Evolutionary conservation across 2,113 vertebrate species (phyloP), one percentile per base, ranked within the genome.

Genomic region (Haplotaxodon microlepis): DNA sequence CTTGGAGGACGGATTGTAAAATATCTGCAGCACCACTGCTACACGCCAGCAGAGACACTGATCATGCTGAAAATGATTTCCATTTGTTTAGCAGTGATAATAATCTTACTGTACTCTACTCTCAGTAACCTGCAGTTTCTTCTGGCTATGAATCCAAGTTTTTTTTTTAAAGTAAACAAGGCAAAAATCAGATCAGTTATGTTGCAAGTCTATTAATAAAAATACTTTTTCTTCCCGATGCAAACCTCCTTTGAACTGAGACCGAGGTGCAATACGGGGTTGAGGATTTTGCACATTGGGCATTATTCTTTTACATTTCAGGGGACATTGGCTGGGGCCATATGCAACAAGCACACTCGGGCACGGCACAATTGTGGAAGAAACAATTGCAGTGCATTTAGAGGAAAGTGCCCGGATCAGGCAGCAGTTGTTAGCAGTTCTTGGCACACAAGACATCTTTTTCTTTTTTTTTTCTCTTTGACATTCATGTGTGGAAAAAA

Each of bases 251-350:
- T 86, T 82, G 38, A 86, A 84, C 54, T 85, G 83, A 87, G 84
- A 84, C 34, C 61, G 82, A 80, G 90, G 81, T 90, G 89, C 90
- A 93, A 87, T 92, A 93, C 83, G 63, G 63, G 84, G 90, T 86
- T 79, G 86, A 40, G 73, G 66, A 91, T 94, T 50, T 91, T 95
- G 93, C 87, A 94, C 85, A 92, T 86, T 89, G 95, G 94, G 93
- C 91, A 96, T 95, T 95, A 92, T 94, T 94, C 16, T 94, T 91
- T 88, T 84, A 51, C 80, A 36, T 87, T 93, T 89, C 57, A 91
- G 83, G 89, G 80, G 90, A 89, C 63, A 66, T 53, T 86, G 82
- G 85, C 87, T 69, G 88, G 83, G 89, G 90, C 89, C 91, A 93
- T 93, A 91, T 61, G 47, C 84, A 87, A 89, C 84, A 83, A 89